A percentile compares a stretch with the other conserved stretches of the same genome.
phyloP scores from a whole-genome alignment of 2,113 vertebrate species.

The Psammodynastes pulverulentus region DNA sequence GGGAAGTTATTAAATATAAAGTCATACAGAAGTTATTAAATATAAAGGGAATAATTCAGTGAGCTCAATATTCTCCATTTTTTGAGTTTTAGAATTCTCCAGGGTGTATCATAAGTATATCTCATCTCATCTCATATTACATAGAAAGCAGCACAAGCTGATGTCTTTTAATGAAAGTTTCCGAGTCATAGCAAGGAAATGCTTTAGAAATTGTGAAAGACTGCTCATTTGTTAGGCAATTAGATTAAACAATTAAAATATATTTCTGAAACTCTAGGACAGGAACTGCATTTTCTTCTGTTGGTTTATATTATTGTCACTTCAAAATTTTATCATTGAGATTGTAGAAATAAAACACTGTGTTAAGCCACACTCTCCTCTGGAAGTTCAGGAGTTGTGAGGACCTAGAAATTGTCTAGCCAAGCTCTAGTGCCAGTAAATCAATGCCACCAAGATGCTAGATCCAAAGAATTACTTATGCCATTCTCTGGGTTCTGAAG shows the following conservation, averaged over 20 bases:
- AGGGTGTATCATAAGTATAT: background rate
- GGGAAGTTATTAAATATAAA: conserved; percentile 27
- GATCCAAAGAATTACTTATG: background rate
- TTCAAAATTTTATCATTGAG: background rate
- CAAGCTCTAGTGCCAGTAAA: background rate
- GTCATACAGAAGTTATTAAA: background rate
- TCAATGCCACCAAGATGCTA: background rate
- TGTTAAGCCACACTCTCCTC: background rate
- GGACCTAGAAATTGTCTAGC: background rate
- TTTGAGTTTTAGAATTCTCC: conserved; percentile 34
- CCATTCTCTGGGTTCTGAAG: background rate
- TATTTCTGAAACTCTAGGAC: conserved; percentile 39
- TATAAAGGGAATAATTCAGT: conserved; percentile 31
- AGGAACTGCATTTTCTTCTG: conserved; percentile 22
- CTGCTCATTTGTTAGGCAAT: background rate
- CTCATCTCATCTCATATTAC: conserved; percentile 10
- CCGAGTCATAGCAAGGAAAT: conserved; percentile 1
- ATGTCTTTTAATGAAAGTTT: background rate
- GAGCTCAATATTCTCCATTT: background rate
- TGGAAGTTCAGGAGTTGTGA: background rate
- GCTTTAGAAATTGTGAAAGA: conserved; percentile 38
- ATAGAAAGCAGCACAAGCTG: background rate
- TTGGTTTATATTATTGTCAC: conserved; percentile 5
- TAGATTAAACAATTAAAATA: background rate
- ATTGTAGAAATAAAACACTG: background rate